Conservation (phyloP, 2,888 invertebrate species). For the Caenorhabditis sp. region DNA sequence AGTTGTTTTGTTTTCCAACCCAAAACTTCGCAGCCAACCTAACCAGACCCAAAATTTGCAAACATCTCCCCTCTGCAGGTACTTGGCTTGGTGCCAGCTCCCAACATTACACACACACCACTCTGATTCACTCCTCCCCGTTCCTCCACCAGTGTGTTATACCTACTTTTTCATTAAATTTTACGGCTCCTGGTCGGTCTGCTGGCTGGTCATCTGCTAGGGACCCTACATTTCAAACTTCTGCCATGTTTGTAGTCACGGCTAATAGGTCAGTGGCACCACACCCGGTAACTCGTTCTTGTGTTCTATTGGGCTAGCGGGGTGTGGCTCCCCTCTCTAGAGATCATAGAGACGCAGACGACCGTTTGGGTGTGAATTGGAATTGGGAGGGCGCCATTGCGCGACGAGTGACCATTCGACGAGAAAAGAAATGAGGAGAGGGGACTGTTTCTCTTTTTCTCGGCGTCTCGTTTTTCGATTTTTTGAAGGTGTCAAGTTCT, state of each 20-base stretch:
- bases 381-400: background rate
- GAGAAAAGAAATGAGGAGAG: background rate
- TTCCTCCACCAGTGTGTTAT: background rate
- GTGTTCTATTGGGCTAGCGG: constrained; percentile 6
- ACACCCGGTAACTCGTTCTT: too few relatives aligned
- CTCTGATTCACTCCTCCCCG: constrained; percentile 2
- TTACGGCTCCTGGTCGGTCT: too few relatives aligned
- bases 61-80: too few relatives aligned
- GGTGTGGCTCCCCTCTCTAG: constrained; percentile 6
- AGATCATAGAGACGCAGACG: constrained; percentile 7
- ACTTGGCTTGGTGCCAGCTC: constrained; percentile 18
- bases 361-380: background rate
- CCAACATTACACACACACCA: constrained; percentile 12
- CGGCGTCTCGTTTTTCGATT: background rate
- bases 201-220: too few relatives aligned
- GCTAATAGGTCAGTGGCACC: background rate
- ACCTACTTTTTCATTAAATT: background rate
- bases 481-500: background rate
- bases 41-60: too few relatives aligned
- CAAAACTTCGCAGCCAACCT: too few relatives aligned
- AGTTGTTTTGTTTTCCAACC: too few relatives aligned
- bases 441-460: constrained; percentile 3
- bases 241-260: background rate
- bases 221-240: background rate
- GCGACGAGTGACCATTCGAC: constrained; percentile 13